These are phyloP conservation scores for Cabera pusaria DNA, from an alignment of 2,888 invertebrate genomes.

Conservation along the genomic window DNA sequence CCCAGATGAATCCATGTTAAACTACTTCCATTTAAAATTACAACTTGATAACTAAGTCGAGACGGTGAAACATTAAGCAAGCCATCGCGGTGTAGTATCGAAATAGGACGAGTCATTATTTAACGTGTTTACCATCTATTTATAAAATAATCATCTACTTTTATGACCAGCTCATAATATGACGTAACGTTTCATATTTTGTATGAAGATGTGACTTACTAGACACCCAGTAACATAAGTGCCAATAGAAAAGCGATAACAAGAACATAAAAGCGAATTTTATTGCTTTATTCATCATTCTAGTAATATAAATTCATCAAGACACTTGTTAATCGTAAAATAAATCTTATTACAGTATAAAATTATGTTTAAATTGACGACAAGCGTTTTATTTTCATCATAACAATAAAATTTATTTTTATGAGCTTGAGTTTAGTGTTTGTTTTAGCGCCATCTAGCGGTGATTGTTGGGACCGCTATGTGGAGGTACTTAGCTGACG, in stretches of 20 bases:
- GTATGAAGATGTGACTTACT: constrained; percentile 46
- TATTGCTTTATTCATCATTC: constrained; percentile 81
- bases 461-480: constrained; percentile 48
- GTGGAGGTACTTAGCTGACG: constrained; percentile 48
- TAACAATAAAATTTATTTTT: constrained; percentile 84
- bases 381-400: constrained; percentile 83
- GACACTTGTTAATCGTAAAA: constrained; percentile 83
- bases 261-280: constrained; percentile 72
- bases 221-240: constrained; percentile 55
- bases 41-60: too few species aligned
- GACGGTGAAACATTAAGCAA: too few species aligned
- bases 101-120: constrained; percentile 10
- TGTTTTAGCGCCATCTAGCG: constrained; percentile 70
- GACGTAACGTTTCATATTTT: constrained; percentile 50
- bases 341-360: constrained; percentile 82
- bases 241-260: constrained; percentile 76
- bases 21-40: too few species aligned
- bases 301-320: constrained; percentile 79
- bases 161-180: constrained; percentile 53
- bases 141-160: constrained; percentile 54
- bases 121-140: constrained; percentile 34
- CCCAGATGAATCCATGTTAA: too few species aligned
- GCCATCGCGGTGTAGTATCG: too few species aligned
- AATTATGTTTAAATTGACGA: constrained; percentile 83
- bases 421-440: constrained; percentile 58